Evolutionary conservation across 2,113 vertebrate genomes (phyloP).

Genomic region (Hemiprocne comata): DNA sequence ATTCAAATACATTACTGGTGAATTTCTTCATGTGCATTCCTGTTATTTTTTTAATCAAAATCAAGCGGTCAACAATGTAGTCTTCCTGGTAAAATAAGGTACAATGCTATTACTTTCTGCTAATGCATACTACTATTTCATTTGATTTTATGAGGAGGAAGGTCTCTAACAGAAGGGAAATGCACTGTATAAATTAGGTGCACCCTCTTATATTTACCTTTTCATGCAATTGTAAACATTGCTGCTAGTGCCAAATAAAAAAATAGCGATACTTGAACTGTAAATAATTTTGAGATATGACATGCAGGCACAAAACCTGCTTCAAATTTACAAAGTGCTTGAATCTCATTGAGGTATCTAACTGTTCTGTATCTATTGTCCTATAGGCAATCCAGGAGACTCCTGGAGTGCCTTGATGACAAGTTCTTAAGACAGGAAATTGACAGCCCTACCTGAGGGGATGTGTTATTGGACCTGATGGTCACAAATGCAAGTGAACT

Average conservation of each 20-base stretch:
- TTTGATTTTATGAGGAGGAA: slow-evolving; percentile 37
- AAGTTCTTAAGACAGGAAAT: too few species aligned
- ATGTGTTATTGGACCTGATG: too few species aligned
- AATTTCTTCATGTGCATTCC: neutral
- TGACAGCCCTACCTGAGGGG: too few species aligned
- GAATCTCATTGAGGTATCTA: neutral
- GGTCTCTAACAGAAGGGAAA: slow-evolving; percentile 30
- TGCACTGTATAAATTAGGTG: slow-evolving; percentile 4
- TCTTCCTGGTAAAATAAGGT: slow-evolving; percentile 33
- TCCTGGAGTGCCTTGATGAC: too few species aligned
- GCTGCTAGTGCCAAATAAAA: neutral
- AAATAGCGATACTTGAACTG: neutral
- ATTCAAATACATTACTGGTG: neutral
- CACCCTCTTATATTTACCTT: neutral
- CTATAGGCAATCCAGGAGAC: too few species aligned
- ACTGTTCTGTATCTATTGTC: too few species aligned
- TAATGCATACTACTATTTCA: slow-evolving; percentile 18
- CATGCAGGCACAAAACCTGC: neutral
- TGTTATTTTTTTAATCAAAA: slow-evolving; percentile 16
- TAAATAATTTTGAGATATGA: neutral
- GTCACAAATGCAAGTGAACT: too few species aligned
- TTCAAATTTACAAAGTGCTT: neutral
- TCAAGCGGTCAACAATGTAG: slow-evolving; percentile 6
- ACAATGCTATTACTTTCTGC: slow-evolving; percentile 27
- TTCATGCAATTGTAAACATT: neutral